Base-by-base conservation (phyloP, 2,113 vertebrate species). In the Burhinus oedicnemus region DNA sequence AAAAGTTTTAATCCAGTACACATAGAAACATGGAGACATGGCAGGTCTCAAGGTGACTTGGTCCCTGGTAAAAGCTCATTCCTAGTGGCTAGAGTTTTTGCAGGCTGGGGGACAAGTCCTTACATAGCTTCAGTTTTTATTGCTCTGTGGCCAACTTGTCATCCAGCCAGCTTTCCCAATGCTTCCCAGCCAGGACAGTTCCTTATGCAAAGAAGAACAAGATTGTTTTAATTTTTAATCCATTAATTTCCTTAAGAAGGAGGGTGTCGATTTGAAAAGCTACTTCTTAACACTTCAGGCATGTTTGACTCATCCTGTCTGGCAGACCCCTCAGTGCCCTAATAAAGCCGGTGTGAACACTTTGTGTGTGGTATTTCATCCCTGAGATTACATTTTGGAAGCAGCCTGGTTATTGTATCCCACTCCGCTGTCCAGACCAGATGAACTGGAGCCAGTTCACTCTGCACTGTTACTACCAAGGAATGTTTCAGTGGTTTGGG, bases 381-480 rank as follows among this genome's bases (percentile, higher is more conserved):
- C 40, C 69, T 65, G 65, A 91, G 57, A 72, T 75, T 95, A 76
- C 30, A 69, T 89, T 95, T 92, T 92, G 92, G 86, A 95, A 89
- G n/a, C 72, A 91, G 61, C 69, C 45, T 54, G 18, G 10, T 83
- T 92, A 58, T 89, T 93, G 52, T 89, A 93, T 92, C 80, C 34
- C 21, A 57, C 55, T 70, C 30, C 26, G 54, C 54, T 77, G 45
- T 86, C 92, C 94, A 91, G 57, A 91, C 57, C 30, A 81, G 16
- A 44, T 89, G 88, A 92, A 83, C 30, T 75, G 61, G 15, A 87
- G 83, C 65, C 69, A 91, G 44, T 87, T 95, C 62, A 49, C 36
- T 89, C 69, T 60, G 72, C 10, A 0, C 61, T 95, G 34, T 66
- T 94, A 44, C 69, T 27, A 58, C 69, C 3, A 3, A 93, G 75